These are phyloP conservation scores for Caloenas nicobarica DNA, from an alignment of 2,113 vertebrate genomes.

Conservation along the genomic window DNA sequence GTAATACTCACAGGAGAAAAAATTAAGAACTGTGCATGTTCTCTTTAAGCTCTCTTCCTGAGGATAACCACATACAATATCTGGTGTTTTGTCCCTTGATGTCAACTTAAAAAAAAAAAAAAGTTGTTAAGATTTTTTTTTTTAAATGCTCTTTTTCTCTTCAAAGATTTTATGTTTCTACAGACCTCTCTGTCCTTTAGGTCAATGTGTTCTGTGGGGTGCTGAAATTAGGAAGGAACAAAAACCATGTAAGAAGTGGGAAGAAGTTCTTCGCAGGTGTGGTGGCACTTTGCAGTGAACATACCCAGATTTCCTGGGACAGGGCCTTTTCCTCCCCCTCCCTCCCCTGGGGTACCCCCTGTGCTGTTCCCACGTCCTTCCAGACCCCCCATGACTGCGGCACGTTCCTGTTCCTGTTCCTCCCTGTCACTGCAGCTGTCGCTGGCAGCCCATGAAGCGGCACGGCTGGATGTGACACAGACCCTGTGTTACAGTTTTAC, in stretches of 20 bases:
- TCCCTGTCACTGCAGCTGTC: fast-evolving
- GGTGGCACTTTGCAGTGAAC: background rate
- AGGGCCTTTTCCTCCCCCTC: fast-evolving
- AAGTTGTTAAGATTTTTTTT: background rate
- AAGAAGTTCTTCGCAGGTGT: background rate
- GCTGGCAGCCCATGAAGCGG: fast-evolving
- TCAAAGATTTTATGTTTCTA: background rate
- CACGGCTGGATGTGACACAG: background rate
- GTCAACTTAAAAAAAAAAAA: background rate
- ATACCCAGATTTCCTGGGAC: background rate
- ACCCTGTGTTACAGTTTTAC: background rate
- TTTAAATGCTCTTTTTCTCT: background rate
- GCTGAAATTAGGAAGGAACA: background rate
- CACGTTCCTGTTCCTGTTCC: fast-evolving
- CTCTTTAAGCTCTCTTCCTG: background rate
- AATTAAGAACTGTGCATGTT: background rate
- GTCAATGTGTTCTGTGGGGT: background rate
- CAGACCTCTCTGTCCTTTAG: background rate
- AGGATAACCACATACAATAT: background rate
- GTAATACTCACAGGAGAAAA: background rate
- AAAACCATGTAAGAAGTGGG: background rate
- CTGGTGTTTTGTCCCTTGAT: background rate
- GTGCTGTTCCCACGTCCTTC: background rate
- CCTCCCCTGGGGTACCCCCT: too few relatives aligned
- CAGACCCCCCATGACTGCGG: background rate